A percentile compares a stretch with the other conserved stretches of the same genome.
Conservation (phyloP, 2,888 invertebrate genomes). For the Platerodrilus igneus region DNA sequence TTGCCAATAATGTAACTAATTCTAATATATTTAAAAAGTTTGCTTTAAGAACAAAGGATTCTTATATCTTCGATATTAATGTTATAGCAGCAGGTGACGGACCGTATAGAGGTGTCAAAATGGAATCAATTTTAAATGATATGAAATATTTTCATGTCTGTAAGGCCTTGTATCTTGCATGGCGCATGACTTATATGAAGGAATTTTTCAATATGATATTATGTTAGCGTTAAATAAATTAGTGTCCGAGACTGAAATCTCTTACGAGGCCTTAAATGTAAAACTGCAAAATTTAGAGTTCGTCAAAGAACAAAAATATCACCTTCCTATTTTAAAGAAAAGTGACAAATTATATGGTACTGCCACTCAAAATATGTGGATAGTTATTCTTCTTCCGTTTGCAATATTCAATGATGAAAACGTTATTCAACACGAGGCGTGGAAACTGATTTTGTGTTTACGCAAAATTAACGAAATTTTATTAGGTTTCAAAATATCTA, state of each 20-base stretch:
- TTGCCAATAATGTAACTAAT: constrained; percentile 7
- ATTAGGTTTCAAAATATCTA: constrained; percentile 3
- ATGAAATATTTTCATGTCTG: constrained; percentile 31
- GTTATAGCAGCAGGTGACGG: not conserved
- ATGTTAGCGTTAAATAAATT: constrained; percentile 27
- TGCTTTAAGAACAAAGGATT: constrained; percentile 3
- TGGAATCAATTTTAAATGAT: constrained; percentile 30
- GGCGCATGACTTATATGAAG: constrained; percentile 34
- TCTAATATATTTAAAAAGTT: not conserved
- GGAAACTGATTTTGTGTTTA: constrained; percentile 10
- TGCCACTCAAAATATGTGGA: constrained; percentile 9
- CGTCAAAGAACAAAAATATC: constrained; percentile 15
- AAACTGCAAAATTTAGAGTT: constrained; percentile 14
- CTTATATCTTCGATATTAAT: constrained; percentile 9
- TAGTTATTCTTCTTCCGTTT: constrained; percentile 11
- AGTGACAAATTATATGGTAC: constrained; percentile 15
- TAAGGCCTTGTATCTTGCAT: constrained; percentile 34
- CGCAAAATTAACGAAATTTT: constrained; percentile 5
- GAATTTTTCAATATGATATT: constrained; percentile 29
- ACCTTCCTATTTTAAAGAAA: constrained; percentile 12
- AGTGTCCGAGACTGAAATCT: constrained; percentile 10
- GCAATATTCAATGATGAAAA: constrained; percentile 8
- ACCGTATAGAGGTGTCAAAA: constrained; percentile 29
- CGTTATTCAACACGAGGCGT: constrained; percentile 6
- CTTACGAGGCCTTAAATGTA: constrained; percentile 13